Evolutionary conservation across 2,113 vertebrate genomes (phyloP).

Genomic region (Cathartes aura): DNA sequence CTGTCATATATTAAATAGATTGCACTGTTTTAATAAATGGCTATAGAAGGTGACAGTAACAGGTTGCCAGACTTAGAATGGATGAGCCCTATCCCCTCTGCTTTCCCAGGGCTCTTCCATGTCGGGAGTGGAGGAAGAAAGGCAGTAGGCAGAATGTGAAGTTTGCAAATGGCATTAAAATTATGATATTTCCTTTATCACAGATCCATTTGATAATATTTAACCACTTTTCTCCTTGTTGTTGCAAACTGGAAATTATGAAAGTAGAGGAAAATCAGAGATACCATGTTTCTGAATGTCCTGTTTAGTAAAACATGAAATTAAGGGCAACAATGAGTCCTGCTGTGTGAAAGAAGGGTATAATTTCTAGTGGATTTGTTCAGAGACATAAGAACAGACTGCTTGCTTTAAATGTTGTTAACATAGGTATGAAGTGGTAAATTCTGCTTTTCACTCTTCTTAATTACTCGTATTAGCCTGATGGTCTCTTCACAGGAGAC

Average conservation of each 20-base stretch:
- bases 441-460: neutral
- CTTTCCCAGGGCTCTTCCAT: neutral
- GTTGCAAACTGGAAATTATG: rapidly evolving
- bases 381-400: neutral
- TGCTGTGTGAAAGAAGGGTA: neutral
- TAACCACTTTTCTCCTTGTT: neutral
- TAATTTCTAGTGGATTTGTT: neutral
- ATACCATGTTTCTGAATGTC: neutral
- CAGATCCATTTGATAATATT: neutral
- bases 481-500: neutral
- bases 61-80: neutral
- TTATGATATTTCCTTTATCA: neutral
- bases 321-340: neutral
- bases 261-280: neutral
- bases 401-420: neutral
- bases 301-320: neutral
- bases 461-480: neutral
- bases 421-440: neutral
- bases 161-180: neutral
- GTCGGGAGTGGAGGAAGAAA: neutral
- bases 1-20: neutral
- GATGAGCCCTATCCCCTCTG: neutral
- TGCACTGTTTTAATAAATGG: neutral
- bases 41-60: neutral
- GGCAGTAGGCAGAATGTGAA: neutral